Base-by-base conservation (phyloP, 2,888 invertebrate genomes). In the Nebria brevicollis region DNA sequence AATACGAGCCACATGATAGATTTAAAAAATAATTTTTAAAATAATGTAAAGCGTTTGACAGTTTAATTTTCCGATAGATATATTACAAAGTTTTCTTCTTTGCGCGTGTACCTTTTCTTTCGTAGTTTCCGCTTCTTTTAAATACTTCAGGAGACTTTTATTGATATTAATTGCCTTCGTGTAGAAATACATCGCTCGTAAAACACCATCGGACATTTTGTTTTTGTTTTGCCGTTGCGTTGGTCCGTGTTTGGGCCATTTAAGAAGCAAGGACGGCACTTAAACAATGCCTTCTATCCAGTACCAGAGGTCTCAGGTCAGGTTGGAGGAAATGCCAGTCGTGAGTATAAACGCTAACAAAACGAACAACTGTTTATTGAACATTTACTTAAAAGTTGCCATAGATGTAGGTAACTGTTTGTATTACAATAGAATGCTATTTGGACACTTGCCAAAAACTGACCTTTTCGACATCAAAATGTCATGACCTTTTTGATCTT, bases 141-240 rank as follows among this genome's bases (percentile, higher is more conserved):
- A 85, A 85, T 85, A 84, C 82, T 85, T 84, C 79, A 84, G 70
- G 70, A 82, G 85, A 85, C 85, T 84, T 85, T 85, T 84, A 86
- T 85, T 86, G 85, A 85, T 85, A 86, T 85, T 85, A 86, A 85
- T 86, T 84, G 85, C 82, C 72, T 80, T 75, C 80, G 80, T 79
- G 79, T 75, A 75, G 75, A 80, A 80, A 80, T 80, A 80, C 75
- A 80, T 75, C 75, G 79, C 66, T 65, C 80, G 75, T 80, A 80
- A 80, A 80, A 80, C 74, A 80, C 68, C 54, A 72, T 75, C 42
- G 41, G 70, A 70, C 70, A 70, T 70, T 70, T 70, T 70, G 70
- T 70, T 70, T 70, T 70, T 70, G 70, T 70, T 70, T 25, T 70
- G 25, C 20, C 25, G 34, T 34, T 70, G 34, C 54, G 25, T 66